Conservation (phyloP, 2,888 invertebrate genomes). For the Ceratothoa steindachneri region DNA sequence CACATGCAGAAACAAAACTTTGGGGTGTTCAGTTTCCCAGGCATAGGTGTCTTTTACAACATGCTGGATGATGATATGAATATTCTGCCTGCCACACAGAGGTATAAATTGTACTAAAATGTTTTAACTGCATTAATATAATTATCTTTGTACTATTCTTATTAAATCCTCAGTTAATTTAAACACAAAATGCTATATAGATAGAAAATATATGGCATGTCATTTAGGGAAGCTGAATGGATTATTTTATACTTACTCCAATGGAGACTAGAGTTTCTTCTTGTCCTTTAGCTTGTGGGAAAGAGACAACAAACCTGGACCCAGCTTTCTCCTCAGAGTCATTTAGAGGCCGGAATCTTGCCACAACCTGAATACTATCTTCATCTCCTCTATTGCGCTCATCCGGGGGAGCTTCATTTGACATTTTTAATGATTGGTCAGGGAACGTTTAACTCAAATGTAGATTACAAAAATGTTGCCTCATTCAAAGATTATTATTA, state of each 20-base stretch:
- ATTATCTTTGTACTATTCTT: too few relatives aligned
- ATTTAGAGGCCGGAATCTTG: slow-evolving; percentile 97
- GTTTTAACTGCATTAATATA: too few relatives aligned
- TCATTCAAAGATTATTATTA: too few relatives aligned
- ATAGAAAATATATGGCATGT: too few relatives aligned
- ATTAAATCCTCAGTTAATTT: too few relatives aligned
- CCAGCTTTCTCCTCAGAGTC: slow-evolving; percentile 97
- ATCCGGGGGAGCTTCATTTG: not conserved
- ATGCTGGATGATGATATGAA: too few relatives aligned
- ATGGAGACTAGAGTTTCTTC: slow-evolving; percentile 93
- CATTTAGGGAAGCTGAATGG: not conserved
- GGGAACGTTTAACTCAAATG: not conserved
- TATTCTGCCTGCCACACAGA: too few relatives aligned
- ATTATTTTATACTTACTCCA: slow-evolving; percentile 71
- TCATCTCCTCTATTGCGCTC: slow-evolving; percentile 17
- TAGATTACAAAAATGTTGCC: not conserved
- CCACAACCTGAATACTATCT: slow-evolving; percentile 60
- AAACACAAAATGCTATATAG: too few relatives aligned
- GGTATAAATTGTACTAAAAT: too few relatives aligned
- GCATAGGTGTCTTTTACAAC: too few relatives aligned
- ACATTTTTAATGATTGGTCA: not conserved
- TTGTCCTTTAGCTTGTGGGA: slow-evolving; percentile 71
- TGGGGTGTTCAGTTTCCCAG: too few relatives aligned
- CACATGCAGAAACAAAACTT: too few relatives aligned
- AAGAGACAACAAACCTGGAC: slow-evolving; percentile 95